Percentiles rank a stretch among this genome's conserved stretches.
Conservation (phyloP, 2,888 invertebrate species). For the Cryptus armator region DNA sequence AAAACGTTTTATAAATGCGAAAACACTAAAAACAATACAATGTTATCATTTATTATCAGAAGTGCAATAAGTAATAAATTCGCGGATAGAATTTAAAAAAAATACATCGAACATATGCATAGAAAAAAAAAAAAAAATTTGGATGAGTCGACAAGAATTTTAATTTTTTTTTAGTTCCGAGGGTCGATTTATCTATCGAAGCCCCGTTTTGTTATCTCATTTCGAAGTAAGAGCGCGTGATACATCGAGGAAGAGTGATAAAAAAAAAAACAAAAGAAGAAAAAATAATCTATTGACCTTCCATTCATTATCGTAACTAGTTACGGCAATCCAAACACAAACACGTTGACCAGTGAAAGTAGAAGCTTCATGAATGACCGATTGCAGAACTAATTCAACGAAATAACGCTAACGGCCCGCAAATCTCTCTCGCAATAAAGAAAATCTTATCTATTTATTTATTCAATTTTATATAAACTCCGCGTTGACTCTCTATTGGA, state of each 20-base stretch:
- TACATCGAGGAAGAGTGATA: slow-evolving; percentile 48
- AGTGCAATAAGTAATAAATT: too few relatives aligned
- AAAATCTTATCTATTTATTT: neutral
- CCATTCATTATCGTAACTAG: slow-evolving; percentile 26
- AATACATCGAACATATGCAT: too few relatives aligned
- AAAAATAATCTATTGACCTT: slow-evolving; percentile 49
- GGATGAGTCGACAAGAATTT: too few relatives aligned
- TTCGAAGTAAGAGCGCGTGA: slow-evolving; percentile 41
- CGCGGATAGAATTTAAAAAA: too few relatives aligned
- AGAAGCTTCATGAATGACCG: neutral
- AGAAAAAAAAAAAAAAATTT: too few relatives aligned
- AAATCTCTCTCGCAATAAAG: neutral
- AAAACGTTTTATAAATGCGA: too few relatives aligned
- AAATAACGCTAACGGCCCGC: neutral
- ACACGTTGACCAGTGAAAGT: slow-evolving; percentile 12
- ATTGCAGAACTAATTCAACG: slow-evolving; percentile 1
- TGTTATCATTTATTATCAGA: too few relatives aligned
- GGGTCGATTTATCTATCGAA: neutral
- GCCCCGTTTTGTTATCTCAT: slow-evolving; percentile 32
- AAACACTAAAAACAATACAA: too few relatives aligned
- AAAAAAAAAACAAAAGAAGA: slow-evolving; percentile 9
- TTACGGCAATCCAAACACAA: slow-evolving; percentile 22
- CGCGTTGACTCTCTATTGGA: neutral
- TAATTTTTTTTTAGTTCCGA: neutral
- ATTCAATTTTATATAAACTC: neutral